Conservation (phyloP, 2,113 vertebrate genomes). For the Otus sunia region DNA sequence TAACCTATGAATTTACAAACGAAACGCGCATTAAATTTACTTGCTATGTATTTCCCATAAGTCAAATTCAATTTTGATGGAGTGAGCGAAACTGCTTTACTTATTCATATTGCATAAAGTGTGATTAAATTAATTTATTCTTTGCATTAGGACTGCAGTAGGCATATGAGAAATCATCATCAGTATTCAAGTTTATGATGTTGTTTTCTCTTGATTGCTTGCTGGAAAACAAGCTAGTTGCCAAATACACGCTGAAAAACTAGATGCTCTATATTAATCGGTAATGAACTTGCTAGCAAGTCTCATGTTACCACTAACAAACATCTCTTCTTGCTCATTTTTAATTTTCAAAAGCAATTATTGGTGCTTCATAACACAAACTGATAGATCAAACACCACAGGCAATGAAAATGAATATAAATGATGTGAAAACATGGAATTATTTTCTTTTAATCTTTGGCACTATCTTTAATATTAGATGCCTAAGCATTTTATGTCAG, state of each 20-base stretch:
- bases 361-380: slow-evolving; percentile 28
- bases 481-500: neutral
- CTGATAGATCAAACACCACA: slow-evolving; percentile 62
- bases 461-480: neutral
- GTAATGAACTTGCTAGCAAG: neutral
- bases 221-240: neutral
- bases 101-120: neutral
- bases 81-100: neutral
- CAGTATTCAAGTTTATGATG: neutral
- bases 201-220: neutral
- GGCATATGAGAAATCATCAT: neutral
- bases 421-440: slow-evolving; percentile 14
- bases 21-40: neutral
- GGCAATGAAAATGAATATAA: slow-evolving; percentile 42
- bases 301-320: neutral
- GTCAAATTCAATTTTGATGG: neutral
- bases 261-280: neutral
- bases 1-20: neutral
- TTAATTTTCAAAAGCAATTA: slow-evolving; percentile 47
- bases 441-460: slow-evolving; percentile 33
- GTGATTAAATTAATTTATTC: neutral
- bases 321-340: neutral
- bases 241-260: neutral
- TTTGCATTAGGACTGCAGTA: neutral
- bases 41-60: neutral